phyloP scores from a whole-genome alignment of 2,888 invertebrate genomes.

The Chrysolina haemoptera region DNA sequence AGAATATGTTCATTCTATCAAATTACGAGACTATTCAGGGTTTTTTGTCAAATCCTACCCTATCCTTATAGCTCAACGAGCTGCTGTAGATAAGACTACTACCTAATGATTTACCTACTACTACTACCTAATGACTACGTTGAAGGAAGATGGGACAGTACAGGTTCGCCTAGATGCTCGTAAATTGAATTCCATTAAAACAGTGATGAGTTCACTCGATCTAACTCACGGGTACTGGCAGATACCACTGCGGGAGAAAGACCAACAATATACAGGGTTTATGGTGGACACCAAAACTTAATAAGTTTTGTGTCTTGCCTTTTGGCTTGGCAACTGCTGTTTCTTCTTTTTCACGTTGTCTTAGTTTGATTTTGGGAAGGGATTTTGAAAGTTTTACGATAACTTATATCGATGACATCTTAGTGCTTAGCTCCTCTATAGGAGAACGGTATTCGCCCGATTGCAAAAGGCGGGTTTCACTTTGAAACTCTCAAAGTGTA shows the following conservation, averaged over 20 bases:
- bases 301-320: too few relatives aligned
- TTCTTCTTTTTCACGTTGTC: too few relatives aligned
- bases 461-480: too few relatives aligned
- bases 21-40: neutral
- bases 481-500: too few relatives aligned
- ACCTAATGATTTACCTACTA: neutral
- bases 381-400: too few relatives aligned
- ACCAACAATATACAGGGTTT: slow-evolving; percentile 1
- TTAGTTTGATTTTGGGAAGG: too few relatives aligned
- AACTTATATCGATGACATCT: too few relatives aligned
- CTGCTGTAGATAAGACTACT: too few relatives aligned
- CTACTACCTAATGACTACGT: slow-evolving; percentile 9
- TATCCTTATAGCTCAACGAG: too few relatives aligned
- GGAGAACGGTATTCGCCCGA: too few relatives aligned
- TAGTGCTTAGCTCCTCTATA: too few relatives aligned
- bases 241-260: neutral
- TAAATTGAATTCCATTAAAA: slow-evolving; percentile 11
- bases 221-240: neutral
- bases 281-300: neutral
- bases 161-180: slow-evolving; percentile 1
- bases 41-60: neutral
- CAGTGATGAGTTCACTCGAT: neutral
- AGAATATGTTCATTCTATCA: neutral
- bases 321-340: too few relatives aligned
- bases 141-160: slow-evolving; percentile 2